Evolutionary conservation across 2,888 invertebrate genomes (phyloP), one percentile per base, ranked within the genome.

Genomic region (Timema cristinae): DNA sequence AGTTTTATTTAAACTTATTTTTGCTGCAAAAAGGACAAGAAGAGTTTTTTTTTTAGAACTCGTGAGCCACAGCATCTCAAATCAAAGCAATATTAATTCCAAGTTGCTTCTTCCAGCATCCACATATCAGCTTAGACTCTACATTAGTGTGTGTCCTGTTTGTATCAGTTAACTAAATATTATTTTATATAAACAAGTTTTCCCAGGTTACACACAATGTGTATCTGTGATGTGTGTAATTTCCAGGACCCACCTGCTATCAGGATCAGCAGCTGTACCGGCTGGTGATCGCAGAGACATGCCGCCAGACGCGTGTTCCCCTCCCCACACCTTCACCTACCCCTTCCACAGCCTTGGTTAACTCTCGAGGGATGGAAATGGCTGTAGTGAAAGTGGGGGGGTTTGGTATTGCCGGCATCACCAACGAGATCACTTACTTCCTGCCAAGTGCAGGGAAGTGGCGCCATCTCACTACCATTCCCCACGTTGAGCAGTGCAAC

Each of bases 401-500:
- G 1, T 91, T 91, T 79, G 87, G 88, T 63, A 84, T 86, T 66
- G 85, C 85, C 75, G 89, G 90, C 7, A 85, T 90, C 72, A 87
- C 89, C 47, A 91, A 91, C 79, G 87, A 89, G 79, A 87, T 91
- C 48, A 88, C 88, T 59, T 90, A 88, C 79, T 87, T 86, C 76
- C 83, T 89, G 72, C 84, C 86, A 0, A 84, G 85, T 67, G 78
- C 80, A 5, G 84, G 86, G 9, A 86, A 86, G 78, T 90, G 90
- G 89, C 85, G 87, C 76, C 85, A 86, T 76, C 79, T 91, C 50
- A 90, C 91, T 5, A 85, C 86, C 59, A 90, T 91, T 76, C 91
- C 91, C 0, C 90, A 91, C 78, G 87, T 91, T 7, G 90, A 90
- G 77, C 90, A 91, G 79, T 90, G 90, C 79, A 90, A 90, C 79